Conservation (phyloP, 1,140 invertebrate species). For the Gryon sp. region DNA sequence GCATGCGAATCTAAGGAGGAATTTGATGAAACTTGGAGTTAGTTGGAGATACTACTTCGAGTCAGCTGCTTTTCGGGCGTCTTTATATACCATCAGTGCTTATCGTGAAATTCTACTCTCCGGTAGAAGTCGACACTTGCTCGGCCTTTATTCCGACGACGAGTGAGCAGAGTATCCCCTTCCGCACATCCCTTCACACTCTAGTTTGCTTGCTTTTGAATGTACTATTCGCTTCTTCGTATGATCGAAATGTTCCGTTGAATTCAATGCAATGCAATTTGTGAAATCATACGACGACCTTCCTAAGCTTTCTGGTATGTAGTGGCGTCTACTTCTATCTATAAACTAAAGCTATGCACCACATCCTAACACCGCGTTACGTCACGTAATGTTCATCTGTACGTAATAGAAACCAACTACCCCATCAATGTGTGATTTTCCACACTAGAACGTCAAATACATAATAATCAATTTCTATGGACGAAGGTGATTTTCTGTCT, state of each 20-base stretch:
- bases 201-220: background rate
- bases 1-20: constrained; percentile 1
- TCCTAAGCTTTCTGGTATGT: constrained; percentile 28
- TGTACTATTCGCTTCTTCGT: constrained; percentile 7
- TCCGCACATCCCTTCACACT: too few relatives aligned
- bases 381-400: constrained; percentile 30
- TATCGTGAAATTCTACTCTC: constrained; percentile 66
- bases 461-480: constrained; percentile 22
- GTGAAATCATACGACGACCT: constrained; percentile 53
- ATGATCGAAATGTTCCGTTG: constrained; percentile 52
- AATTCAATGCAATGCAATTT: constrained; percentile 58
- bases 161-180: too few relatives aligned
- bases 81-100: constrained; percentile 53
- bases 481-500: background rate
- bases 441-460: constrained; percentile 19
- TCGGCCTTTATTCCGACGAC: constrained; percentile 36
- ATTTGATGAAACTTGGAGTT: constrained; percentile 19
- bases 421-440: constrained; percentile 22
- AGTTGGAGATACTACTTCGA: constrained; percentile 30
- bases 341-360: too few relatives aligned
- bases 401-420: constrained; percentile 39
- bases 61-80: constrained; percentile 20
- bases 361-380: too few relatives aligned
- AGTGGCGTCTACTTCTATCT: constrained; percentile 20
- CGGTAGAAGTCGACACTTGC: constrained; percentile 59